These are phyloP conservation scores for Poecilia picta DNA, from an alignment of 2,797 vertebrate genomes.

Conservation along the genomic window DNA sequence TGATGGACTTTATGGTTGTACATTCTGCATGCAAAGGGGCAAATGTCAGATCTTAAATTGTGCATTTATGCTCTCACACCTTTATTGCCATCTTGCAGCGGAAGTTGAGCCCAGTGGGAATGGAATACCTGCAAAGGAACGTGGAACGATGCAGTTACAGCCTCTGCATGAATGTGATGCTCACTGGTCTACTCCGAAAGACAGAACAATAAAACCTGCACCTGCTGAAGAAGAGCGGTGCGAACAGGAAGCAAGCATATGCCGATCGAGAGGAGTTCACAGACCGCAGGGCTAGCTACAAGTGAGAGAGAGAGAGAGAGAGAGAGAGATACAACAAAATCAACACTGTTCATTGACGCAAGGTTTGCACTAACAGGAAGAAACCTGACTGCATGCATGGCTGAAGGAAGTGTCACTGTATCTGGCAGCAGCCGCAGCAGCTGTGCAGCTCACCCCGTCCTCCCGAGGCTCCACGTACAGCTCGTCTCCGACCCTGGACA, in stretches of 20 bases:
- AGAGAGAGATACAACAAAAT: constrained; percentile 5
- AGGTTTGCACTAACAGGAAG: constrained; percentile 53
- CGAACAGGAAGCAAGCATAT: constrained; percentile 92
- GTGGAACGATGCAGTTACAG: constrained; percentile 67
- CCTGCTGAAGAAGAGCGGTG: constrained; percentile 91
- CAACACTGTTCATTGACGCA: constrained; percentile 34
- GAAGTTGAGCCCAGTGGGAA: constrained; percentile 56
- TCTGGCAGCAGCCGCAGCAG: constrained; percentile 9
- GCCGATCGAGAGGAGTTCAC: constrained; percentile 94
- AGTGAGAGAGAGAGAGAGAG: constrained; percentile 33
- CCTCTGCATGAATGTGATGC: not conserved
- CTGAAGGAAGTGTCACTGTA: constrained; percentile 47
- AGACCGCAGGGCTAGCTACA: constrained; percentile 87
- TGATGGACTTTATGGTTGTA: not conserved
- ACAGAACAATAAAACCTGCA: constrained; percentile 63
- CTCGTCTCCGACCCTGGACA: constrained; percentile 84
- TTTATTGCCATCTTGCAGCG: constrained; percentile 95
- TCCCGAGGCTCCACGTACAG: constrained; percentile 82
- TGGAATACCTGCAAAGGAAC: constrained; percentile 85
- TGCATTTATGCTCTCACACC: constrained; percentile 71
- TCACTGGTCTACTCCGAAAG: constrained; percentile 7
- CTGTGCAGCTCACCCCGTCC: constrained; percentile 74
- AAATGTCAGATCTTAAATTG: not conserved
- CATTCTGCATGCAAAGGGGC: not conserved
- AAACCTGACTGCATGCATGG: constrained; percentile 16